These are phyloP conservation scores for Pimephales promelas DNA, from an alignment of 2,113 vertebrate genomes.

Conservation along the genomic window DNA sequence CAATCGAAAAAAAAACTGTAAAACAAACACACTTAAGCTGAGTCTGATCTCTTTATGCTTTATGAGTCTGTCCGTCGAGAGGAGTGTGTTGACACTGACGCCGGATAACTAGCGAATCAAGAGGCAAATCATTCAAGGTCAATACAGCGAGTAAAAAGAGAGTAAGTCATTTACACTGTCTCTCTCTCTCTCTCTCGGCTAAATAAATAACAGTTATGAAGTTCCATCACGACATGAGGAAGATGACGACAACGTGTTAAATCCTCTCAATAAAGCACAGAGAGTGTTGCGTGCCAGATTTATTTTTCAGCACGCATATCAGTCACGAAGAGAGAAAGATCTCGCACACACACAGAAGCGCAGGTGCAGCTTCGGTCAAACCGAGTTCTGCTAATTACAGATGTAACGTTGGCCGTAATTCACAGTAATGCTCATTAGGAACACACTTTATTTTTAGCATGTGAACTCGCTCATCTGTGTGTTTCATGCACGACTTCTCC, in stretches of 20 bases:
- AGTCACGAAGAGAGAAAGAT: not conserved
- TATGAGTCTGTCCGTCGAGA: not conserved
- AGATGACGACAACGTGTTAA: not conserved
- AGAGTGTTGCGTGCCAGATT: constrained; percentile 30
- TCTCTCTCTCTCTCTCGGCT: not conserved
- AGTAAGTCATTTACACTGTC: not conserved
- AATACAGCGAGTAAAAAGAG: not conserved
- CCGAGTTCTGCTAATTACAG: constrained; percentile 5
- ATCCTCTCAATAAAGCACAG: constrained; percentile 4
- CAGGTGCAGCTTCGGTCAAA: constrained; percentile 28
- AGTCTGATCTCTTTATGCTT: not conserved
- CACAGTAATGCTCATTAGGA: constrained; percentile 22
- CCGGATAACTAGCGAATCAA: not conserved
- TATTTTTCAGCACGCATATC: constrained; percentile 4
- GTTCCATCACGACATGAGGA: not conserved
- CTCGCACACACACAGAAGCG: not conserved
- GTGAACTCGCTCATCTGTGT: not conserved
- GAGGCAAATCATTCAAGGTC: constrained; percentile 28
- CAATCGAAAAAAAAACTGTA: too few species aligned
- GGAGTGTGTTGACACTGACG: not conserved
- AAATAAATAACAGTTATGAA: constrained; percentile 27
- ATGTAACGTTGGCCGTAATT: not conserved
- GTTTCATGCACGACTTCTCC: constrained; percentile 1
- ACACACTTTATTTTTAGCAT: constrained; percentile 17
- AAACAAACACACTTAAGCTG: not conserved